Base-by-base conservation (phyloP, 30 jellyfish, hydroid and myxozoan genomes). In the Catostylus mosaicus region DNA sequence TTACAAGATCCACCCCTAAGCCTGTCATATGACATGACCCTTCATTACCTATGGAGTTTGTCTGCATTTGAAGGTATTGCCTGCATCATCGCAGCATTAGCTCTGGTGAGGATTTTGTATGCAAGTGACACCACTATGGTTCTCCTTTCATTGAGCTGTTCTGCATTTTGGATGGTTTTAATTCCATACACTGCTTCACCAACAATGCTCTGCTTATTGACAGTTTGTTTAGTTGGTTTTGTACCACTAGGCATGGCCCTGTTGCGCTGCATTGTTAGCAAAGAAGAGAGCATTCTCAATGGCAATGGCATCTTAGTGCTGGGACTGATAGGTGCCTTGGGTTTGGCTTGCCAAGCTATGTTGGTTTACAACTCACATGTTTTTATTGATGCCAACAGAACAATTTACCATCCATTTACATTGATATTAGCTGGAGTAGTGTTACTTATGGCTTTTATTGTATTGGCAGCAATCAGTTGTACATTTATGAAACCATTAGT, bases 91-190 rank as follows among this genome's bases (percentile, higher is more conserved):
- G n/a, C 73, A 14, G 76, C 65, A 20, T 43, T 64, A 16, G 33
- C 52, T 47, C 36, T 80, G 0, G 32, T 54, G 45, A 80, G 35
- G 56, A 34, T 66, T 31, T 16, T 80, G 67, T 80, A 22, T 52
- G 83, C 90, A 3, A 80, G 84, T 40, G 90, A 80, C 34, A 69
- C 66, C 65, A 80, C 80, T 4, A 16, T 80, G 78, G 47, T 72
- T 9, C 51, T 80, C 65, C 19, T 80, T 8, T 72, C 90, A 45
- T 33, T 80, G 29, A 80, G 90, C 66, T 36, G 90, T 24, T 40
- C 90, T 18, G 90, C 90, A 30, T 65, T 80, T 36, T 80, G 83
- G 77, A 65, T 80, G 83, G 90, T 67, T 35, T 46, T 80, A 32
- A 68, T 63, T 29, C 77, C 76, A 3, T 80, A 51, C 62, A 59